Conservation (phyloP, 2,888 invertebrate species). For the Microctonus aethiopoides region DNA sequence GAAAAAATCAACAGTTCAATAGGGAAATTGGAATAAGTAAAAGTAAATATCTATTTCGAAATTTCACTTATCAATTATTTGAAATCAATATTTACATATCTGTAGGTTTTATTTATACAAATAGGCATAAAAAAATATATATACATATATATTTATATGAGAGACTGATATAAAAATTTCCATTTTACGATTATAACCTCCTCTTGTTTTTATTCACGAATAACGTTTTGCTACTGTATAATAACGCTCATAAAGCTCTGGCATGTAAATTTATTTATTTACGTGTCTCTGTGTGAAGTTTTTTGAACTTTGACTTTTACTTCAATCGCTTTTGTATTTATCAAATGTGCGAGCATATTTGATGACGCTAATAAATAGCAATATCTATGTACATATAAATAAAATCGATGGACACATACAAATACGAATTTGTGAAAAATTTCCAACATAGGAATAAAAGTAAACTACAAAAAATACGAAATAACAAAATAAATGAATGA, state of each 20-base stretch:
- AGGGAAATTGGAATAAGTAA: too few relatives aligned
- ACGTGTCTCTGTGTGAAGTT: neutral
- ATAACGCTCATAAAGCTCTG: neutral
- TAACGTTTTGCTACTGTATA: neutral
- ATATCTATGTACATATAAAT: neutral
- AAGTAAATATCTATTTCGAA: too few relatives aligned
- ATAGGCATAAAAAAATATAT: too few relatives aligned
- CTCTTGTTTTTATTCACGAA: neutral
- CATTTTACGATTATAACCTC: slow-evolving; percentile 1
- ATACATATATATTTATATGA: neutral
- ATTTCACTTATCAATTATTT: too few relatives aligned
- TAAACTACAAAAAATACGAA: neutral
- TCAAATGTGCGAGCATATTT: neutral
- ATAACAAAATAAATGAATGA: neutral
- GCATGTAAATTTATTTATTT: neutral
- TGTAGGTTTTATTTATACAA: neutral
- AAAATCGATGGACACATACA: too few relatives aligned
- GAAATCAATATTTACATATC: too few relatives aligned
- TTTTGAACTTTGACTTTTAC: neutral
- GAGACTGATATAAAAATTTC: neutral
- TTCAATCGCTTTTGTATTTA: neutral
- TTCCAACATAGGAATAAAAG: neutral
- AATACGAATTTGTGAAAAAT: too few relatives aligned
- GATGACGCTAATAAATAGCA: neutral
- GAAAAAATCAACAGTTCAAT: too few relatives aligned